phyloP scores from a whole-genome alignment of 2,797 vertebrate species.

The Channa striata region DNA sequence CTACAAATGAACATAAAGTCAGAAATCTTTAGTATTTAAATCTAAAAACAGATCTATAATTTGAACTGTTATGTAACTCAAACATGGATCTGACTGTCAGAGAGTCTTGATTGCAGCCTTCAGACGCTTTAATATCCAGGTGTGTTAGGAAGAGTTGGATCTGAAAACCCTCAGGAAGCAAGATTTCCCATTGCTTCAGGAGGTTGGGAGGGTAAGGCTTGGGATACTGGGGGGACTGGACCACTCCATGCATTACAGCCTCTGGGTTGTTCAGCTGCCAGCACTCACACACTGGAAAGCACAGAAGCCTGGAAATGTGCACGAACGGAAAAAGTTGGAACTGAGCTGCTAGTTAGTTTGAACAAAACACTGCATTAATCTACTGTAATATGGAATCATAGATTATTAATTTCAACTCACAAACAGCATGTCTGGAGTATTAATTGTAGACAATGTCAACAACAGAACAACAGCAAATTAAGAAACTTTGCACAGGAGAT shows the following conservation, averaged over 20 bases:
- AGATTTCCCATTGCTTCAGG: slow-evolving; percentile 78
- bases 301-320: slow-evolving; percentile 42
- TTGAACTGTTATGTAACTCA: no score
- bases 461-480: background rate
- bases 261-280: background rate
- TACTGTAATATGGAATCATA: no score
- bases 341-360: background rate
- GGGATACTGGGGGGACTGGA: slow-evolving; percentile 83
- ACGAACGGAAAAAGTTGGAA: slow-evolving; percentile 1
- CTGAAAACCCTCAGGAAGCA: slow-evolving; percentile 83
- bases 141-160: slow-evolving; percentile 87
- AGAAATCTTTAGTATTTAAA: no score
- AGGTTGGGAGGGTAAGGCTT: slow-evolving; percentile 42
- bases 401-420: background rate
- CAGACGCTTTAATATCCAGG: slow-evolving; percentile 86
- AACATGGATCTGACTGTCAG: slow-evolving; percentile 79
- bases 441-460: background rate
- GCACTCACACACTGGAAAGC: slow-evolving; percentile 23
- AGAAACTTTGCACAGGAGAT: background rate
- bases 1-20: no score
- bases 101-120: slow-evolving; percentile 84
- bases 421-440: background rate
- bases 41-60: no score
- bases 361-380: no score
- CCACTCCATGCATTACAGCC: slow-evolving; percentile 44